These are phyloP conservation scores for Leptopilina drosophilae DNA, from an alignment of 2,888 invertebrate species.

Conservation along the genomic window DNA sequence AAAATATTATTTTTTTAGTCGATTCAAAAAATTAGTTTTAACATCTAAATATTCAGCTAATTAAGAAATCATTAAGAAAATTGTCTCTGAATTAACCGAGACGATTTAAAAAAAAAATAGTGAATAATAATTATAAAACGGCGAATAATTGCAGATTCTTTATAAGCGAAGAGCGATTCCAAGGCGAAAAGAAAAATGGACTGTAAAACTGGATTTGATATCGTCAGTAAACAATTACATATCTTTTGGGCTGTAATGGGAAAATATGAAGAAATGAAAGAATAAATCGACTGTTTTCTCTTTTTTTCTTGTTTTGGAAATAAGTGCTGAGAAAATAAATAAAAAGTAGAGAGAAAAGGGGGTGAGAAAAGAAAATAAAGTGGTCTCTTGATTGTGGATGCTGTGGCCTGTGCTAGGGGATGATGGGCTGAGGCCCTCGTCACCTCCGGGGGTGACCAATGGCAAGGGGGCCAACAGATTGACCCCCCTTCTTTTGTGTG, in stretches of 20 bases:
- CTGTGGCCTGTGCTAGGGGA: constrained; percentile 76
- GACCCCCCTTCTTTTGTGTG: constrained; percentile 73
- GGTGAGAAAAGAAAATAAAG: constrained; percentile 26
- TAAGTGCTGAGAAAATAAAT: constrained; percentile 15
- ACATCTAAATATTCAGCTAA: too few relatives aligned
- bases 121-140: background rate
- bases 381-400: constrained; percentile 70
- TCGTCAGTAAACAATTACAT: background rate
- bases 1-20: too few relatives aligned
- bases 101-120: too few relatives aligned
- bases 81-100: too few relatives aligned
- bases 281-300: background rate
- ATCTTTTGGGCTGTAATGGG: background rate
- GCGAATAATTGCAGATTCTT: constrained; percentile 24
- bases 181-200: background rate
- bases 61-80: too few relatives aligned
- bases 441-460: constrained; percentile 63
- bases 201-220: background rate
- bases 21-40: too few relatives aligned
- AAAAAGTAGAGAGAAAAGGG: constrained; percentile 42
- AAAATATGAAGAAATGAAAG: background rate
- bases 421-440: constrained; percentile 75
- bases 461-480: constrained; percentile 68
- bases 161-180: background rate
- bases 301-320: background rate